These are phyloP conservation scores for Siniperca chuatsi DNA, from an alignment of 2,113 vertebrate species.

Conservation along the genomic window DNA sequence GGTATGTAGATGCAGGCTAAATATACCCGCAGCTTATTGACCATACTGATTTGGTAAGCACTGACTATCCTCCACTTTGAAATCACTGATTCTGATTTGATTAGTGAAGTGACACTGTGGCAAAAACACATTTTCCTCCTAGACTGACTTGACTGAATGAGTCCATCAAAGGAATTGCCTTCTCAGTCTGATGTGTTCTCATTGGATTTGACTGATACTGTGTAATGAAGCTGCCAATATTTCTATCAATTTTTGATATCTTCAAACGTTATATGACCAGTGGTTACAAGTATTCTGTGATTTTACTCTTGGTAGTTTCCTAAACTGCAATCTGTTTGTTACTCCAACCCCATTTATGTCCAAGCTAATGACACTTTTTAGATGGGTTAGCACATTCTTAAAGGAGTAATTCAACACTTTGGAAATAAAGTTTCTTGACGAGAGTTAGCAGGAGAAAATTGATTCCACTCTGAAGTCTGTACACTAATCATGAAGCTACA, in stretches of 20 bases:
- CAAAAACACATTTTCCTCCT: conserved; percentile 49
- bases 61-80: conserved; percentile 37
- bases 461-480: neutral
- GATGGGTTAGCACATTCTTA: neutral
- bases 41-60: conserved; percentile 64
- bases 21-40: conserved; percentile 65
- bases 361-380: neutral
- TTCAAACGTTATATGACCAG: neutral
- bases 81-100: conserved; percentile 68
- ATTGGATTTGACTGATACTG: conserved; percentile 29
- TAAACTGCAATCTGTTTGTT: neutral
- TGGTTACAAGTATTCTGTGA: neutral
- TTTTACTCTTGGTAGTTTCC: neutral
- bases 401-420: neutral
- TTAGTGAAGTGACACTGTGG: conserved; percentile 60
- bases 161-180: conserved; percentile 38
- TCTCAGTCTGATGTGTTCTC: conserved; percentile 35
- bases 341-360: neutral
- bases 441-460: neutral
- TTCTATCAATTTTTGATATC: conserved; percentile 18
- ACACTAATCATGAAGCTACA: neutral
- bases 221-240: conserved; percentile 9
- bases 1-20: conserved; percentile 54
- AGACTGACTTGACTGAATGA: conserved; percentile 46
- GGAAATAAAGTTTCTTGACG: neutral